These are phyloP conservation scores for Rhopalosiphum nymphaeae DNA, from an alignment of 2,888 invertebrate species.

Conservation along the genomic window DNA sequence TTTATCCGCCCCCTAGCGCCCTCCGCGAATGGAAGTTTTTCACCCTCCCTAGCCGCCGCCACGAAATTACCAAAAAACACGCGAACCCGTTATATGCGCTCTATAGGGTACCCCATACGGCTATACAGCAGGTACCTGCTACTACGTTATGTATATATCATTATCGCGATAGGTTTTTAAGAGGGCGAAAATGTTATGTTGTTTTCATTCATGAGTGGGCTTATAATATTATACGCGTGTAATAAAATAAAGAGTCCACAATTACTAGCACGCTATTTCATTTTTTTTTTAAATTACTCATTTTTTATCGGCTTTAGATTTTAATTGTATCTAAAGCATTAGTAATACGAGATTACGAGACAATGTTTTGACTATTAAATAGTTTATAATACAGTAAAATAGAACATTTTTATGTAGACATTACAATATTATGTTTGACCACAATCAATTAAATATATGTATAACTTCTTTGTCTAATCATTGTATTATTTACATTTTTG, in stretches of 20 bases:
- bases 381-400: not conserved
- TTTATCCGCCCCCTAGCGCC: not conserved
- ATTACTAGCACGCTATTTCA: constrained; percentile 44
- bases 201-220: constrained; percentile 45
- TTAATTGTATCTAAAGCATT: not conserved
- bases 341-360: not conserved
- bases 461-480: not conserved
- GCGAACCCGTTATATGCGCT: constrained; percentile 31
- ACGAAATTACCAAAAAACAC: constrained; percentile 46
- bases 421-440: not conserved
- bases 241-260: constrained; percentile 37
- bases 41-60: not conserved
- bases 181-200: constrained; percentile 49
- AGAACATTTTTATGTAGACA: not conserved
- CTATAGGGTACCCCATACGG: not conserved
- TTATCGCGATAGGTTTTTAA: constrained; percentile 50
- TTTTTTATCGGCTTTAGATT: constrained; percentile 36
- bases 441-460: not conserved
- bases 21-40: not conserved
- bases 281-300: constrained; percentile 11
- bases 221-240: not conserved
- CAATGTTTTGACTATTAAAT: not conserved
- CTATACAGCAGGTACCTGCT: not conserved
- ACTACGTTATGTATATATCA: not conserved
- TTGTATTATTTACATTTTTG: not conserved